A percentile compares a stretch with the other conserved stretches of the same genome.
Conservation (phyloP, 2,797 vertebrate genomes). For the Limnodromus scolopaceus region DNA sequence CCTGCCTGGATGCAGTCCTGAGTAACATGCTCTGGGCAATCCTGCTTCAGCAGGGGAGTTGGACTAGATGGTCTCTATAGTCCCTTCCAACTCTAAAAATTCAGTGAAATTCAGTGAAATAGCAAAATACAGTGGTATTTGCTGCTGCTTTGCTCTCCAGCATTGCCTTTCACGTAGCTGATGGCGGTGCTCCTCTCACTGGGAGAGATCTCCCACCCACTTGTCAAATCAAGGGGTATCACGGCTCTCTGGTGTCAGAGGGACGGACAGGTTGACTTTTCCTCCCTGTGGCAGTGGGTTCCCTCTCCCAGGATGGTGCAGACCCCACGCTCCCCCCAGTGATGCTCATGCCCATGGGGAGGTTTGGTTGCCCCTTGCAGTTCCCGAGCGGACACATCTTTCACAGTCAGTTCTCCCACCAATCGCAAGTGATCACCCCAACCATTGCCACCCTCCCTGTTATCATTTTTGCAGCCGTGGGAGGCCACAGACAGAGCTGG, state of each 20-base stretch:
- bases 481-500: not conserved
- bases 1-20: too few species aligned
- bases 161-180: fast-evolving
- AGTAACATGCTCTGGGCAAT: too few species aligned
- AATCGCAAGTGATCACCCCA: too few species aligned
- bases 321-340: fast-evolving
- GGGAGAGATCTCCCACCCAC: not conserved
- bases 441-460: not conserved
- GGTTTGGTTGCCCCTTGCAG: not conserved
- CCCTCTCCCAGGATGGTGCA: not conserved
- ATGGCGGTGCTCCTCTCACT: not conserved
- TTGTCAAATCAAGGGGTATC: fast-evolving
- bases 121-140: not conserved
- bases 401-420: not conserved
- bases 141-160: not conserved
- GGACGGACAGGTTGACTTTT: fast-evolving
- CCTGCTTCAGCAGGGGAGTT: too few species aligned
- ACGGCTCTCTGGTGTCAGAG: not conserved
- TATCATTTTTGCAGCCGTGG: fast-evolving
- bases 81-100: too few species aligned
- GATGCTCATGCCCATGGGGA: fast-evolving
- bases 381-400: not conserved
- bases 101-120: too few species aligned
- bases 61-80: too few species aligned
- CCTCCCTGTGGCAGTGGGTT: not conserved